Percentiles rank a stretch among this genome's conserved stretches.
Conservation (phyloP, 2,888 invertebrate species). For the Heliconius hortense region DNA sequence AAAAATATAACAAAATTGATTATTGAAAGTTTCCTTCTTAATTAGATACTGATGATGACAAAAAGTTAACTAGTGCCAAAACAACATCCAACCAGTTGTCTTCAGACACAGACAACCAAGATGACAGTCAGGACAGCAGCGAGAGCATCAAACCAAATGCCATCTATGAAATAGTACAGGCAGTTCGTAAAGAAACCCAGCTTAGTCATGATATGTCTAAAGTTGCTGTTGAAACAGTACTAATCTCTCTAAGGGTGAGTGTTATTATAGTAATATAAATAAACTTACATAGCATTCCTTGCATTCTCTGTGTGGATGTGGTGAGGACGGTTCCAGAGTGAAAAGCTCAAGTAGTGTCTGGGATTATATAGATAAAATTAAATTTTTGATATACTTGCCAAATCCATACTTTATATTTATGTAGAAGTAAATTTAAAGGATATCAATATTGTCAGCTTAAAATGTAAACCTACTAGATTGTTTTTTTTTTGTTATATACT, state of each 20-base stretch:
- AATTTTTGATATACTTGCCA: too few relatives aligned
- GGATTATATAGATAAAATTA: too few relatives aligned
- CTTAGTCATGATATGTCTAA: conserved; percentile 93
- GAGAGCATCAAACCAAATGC: conserved; percentile 78
- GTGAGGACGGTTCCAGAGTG: too few relatives aligned
- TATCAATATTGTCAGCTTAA: too few relatives aligned
- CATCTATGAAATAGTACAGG: conserved; percentile 89
- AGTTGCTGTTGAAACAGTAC: conserved; percentile 90
- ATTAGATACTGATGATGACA: conserved; percentile 58
- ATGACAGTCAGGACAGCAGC: conserved; percentile 77
- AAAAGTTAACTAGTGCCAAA: conserved; percentile 51
- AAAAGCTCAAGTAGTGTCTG: too few relatives aligned
- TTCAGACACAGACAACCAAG: conserved; percentile 75
- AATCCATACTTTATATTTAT: too few relatives aligned
- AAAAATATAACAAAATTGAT: not conserved
- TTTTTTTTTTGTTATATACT: too few relatives aligned
- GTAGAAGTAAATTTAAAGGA: too few relatives aligned
- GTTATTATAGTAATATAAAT: not conserved
- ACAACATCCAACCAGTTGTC: conserved; percentile 66
- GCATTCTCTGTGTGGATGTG: too few relatives aligned
- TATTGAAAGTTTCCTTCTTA: not conserved
- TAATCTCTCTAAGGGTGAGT: conserved; percentile 74
- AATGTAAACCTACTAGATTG: too few relatives aligned
- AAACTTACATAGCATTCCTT: not conserved
- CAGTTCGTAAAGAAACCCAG: conserved; percentile 91